phyloP scores from a whole-genome alignment of 2,888 invertebrate species.

The Coleophora deauratella region DNA sequence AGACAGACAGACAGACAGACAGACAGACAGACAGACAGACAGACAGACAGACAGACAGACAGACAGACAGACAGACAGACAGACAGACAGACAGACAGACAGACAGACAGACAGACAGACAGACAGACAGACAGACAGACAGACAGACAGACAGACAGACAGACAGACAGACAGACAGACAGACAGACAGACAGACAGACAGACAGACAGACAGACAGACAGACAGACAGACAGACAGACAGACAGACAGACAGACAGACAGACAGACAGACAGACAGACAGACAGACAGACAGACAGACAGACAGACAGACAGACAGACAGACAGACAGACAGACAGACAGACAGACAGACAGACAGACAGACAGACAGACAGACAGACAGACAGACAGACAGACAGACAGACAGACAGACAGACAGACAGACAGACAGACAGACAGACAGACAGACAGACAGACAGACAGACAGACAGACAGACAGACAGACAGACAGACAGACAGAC shows the following conservation, averaged over 20 bases:
- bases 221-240: conserved; percentile 1
- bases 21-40: conserved; percentile 1
- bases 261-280: conserved; percentile 1
- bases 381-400: conserved; percentile 1
- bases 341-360: conserved; percentile 1
- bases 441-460: conserved; percentile 1
- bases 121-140: conserved; percentile 1
- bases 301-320: conserved; percentile 1
- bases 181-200: conserved; percentile 1
- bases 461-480: conserved; percentile 1
- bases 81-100: conserved; percentile 1
- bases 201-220: conserved; percentile 1
- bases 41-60: conserved; percentile 1
- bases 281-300: conserved; percentile 1
- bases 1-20: conserved; percentile 1
- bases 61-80: conserved; percentile 1
- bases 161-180: conserved; percentile 1
- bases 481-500: conserved; percentile 1
- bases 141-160: conserved; percentile 1
- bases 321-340: conserved; percentile 1
- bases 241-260: conserved; percentile 1
- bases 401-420: conserved; percentile 1
- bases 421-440: conserved; percentile 1
- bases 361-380: conserved; percentile 1
- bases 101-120: conserved; percentile 1